Percentiles rank a stretch among this genome's conserved stretches.
phyloP scores from a whole-genome alignment of 1,140 invertebrate genomes.

The Sarcophaga peregrina region DNA sequence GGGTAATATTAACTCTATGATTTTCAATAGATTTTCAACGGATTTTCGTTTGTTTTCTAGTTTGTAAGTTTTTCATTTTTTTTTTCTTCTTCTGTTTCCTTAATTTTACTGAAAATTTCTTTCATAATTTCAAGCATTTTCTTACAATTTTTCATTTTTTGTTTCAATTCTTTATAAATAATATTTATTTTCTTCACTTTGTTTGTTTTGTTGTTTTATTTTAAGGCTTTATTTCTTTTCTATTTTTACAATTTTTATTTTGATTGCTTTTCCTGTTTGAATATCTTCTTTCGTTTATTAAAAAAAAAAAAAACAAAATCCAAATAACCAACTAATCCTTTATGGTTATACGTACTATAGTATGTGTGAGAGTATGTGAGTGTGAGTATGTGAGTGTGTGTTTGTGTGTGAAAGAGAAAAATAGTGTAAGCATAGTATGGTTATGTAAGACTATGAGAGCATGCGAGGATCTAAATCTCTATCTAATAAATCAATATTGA shows the following conservation, averaged over 20 bases:
- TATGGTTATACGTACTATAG: background rate
- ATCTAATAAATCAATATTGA: no score
- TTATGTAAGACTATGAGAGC: no score
- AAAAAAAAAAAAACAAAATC: background rate
- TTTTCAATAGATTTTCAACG: slow-evolving; percentile 13
- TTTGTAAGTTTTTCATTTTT: background rate
- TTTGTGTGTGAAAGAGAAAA: background rate
- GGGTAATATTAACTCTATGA: no score
- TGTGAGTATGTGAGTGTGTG: background rate
- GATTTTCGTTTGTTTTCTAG: slow-evolving; percentile 22
- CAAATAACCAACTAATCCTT: no score
- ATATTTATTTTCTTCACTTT: background rate
- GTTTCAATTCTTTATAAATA: background rate
- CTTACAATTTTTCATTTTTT: no score
- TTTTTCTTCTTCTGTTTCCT: background rate
- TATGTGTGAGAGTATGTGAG: background rate
- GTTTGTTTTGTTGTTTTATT: background rate
- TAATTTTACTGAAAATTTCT: background rate
- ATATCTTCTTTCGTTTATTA: background rate
- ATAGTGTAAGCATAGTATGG: no score
- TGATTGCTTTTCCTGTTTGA: background rate
- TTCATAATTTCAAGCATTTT: no score
- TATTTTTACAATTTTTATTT: background rate
- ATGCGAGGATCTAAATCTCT: no score
- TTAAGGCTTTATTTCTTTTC: background rate